Evolutionary conservation across 30 jellyfish, hydroid and myxozoan species (phyloP), one percentile per base, ranked within the genome.

Genomic region (Rhopilema esculentum): DNA sequence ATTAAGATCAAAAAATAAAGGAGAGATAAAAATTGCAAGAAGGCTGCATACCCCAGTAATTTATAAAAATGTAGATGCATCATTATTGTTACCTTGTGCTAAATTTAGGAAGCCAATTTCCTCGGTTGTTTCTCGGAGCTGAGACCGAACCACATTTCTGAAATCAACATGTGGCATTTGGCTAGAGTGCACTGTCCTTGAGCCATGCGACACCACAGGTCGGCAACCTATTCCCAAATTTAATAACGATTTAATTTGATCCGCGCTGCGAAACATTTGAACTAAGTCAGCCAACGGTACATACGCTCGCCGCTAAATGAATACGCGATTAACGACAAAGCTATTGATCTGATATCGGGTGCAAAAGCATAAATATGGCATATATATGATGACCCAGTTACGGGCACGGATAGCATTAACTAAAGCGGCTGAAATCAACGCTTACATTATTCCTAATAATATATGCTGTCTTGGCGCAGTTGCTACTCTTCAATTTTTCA

Each of bases 381-480:
- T 40, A 49, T 80, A 40, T n/a, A 71, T 49, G 62, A 80, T 80
- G 90, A 80, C 90, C 90, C 82, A 66, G 90, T 64, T 64, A 32
- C 33, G 50, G 26, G 82, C 82, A 65, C 33, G 50, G 90, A 80
- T 68, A 65, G 90, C 18, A 80, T 80, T 80, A 80, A 66, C 69
- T 48, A 80, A 80, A 80, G 82, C 90, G 82, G 81, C 82, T 65
- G 82, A 80, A 71, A 80, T 80, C 82, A 66, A 65, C 82, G 67
- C 49, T 31, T 64, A 66, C 25, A 80, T 19, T 48, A 80, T 80
- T 80, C 73, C 49, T 66, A 66, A 80, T 80, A 25, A 80, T 40
- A 80, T 63, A 50, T 28, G 27, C 75, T 24, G 82, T 65, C 53
- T 23, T 80, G 12, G 82, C 90, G 29, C 90, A 64, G 90, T 66